Evolutionary conservation across 1,140 invertebrate genomes (phyloP), one percentile per base, ranked within the genome.

Genomic region (Meloidogyne exigua): DNA sequence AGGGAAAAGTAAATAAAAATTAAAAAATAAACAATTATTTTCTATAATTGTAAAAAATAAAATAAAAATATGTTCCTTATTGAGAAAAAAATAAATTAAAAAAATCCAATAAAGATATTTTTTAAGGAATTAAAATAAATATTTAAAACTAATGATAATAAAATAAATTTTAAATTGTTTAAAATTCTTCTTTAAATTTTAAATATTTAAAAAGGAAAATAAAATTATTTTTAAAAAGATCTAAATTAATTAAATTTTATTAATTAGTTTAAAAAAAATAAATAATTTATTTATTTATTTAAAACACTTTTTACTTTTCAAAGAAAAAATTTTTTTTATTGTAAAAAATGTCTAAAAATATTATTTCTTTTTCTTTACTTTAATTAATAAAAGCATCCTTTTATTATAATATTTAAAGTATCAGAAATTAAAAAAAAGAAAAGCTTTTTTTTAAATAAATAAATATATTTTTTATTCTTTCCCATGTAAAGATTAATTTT

Each of bases 301-400:
- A 32, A 3, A 3, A 7, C 7, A 32, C 28, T 32, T 7, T 7
- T 32, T 32, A 32, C 7, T 32, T 32, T 7, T 32, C 7, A 32
- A 32, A 32, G 28, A 32, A 32, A 32, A n/a, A n/a, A n/a, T n/a
- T n/a, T n/a, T 57, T 57, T n/a, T 57, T 57, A n/a, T 18, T n/a
- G n/a, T n/a, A 57, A 44, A 44, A 44, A 44, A 57, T 57, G n/a
- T 57, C 49, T 57, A n/a, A 57, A 57, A 57, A 57, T 57, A 57
- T 49, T 49, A 32, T 32, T 32, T 32, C 9, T 39, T 39, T 39
- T 9, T 57, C 0, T n/a, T 57, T 57, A 9, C 21, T 57, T 57
- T 57, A n/a, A 49, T 49, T 9, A 57, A 57, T 49, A 57, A n/a
- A 57, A 57, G 21, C 18, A n/a, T 49, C 5, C 18, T 3, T 49